Evolutionary conservation across 2,888 invertebrate genomes (phyloP).

Genomic region (Syrphus vitripennis): DNA sequence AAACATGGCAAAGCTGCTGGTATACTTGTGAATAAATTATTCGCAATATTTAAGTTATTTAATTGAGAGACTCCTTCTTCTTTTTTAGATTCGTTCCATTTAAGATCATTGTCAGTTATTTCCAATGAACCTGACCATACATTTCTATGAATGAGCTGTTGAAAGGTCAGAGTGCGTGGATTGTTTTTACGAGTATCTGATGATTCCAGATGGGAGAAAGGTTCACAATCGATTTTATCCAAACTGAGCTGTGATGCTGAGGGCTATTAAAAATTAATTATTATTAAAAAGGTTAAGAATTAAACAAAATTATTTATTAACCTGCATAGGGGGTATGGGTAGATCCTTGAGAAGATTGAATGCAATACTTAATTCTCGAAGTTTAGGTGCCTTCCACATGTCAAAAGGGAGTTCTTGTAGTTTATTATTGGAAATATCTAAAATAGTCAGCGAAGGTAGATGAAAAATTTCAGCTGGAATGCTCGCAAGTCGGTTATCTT

Average conservation of each 20-base stretch:
- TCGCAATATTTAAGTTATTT: conserved; percentile 91
- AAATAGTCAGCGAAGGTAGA: conserved; percentile 88
- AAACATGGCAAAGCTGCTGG: conserved; percentile 95
- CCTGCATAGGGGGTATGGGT: conserved; percentile 82
- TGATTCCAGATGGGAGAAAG: conserved; percentile 75
- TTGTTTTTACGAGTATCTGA: conserved; percentile 72
- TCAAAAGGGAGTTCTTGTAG: conserved; percentile 90
- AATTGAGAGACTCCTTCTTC: conserved; percentile 85
- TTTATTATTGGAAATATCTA: conserved; percentile 98
- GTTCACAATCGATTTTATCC: conserved; percentile 77
- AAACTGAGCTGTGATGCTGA: conserved; percentile 77
- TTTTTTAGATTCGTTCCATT: conserved; percentile 82
- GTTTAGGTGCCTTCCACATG: conserved; percentile 92
- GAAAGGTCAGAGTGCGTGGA: conserved; percentile 75
- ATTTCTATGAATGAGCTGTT: conserved; percentile 88
- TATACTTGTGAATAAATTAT: conserved; percentile 93
- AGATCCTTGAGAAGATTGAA: conserved; percentile 93
- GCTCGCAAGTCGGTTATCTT: conserved; percentile 93
- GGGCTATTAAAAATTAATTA: conserved; percentile 63
- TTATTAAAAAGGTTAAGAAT: neutral
- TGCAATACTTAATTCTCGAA: conserved; percentile 93
- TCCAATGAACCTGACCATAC: conserved; percentile 88
- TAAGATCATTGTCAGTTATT: conserved; percentile 85
- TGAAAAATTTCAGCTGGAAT: conserved; percentile 92
- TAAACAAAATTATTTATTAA: neutral